Base-by-base conservation (phyloP, 2,888 invertebrate genomes). In the Cataglyphis livida region DNA sequence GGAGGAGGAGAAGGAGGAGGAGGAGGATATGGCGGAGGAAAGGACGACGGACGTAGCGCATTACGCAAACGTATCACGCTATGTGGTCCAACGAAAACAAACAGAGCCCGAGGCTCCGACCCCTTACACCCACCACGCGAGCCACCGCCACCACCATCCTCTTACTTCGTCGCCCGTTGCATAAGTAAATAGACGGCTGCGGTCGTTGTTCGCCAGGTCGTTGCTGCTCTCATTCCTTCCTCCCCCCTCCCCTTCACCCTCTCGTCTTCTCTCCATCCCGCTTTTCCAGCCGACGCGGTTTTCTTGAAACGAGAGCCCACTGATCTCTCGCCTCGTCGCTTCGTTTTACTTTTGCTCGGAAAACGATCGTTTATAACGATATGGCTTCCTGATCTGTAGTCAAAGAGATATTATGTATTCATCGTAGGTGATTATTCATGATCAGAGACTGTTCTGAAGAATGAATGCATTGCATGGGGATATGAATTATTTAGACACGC, bases 21-120 rank as follows among this genome's bases (percentile, higher is more conserved):
- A 57, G 84, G 88, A 88, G 87, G 81, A 84, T 84, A 85, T 85
- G 81, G 86, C 76, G 82, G 84, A 86, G 87, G 73, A 89, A 85
- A 88, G 90, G 90, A 90, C 89, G 88, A 89, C 90, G 91, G 93
- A 93, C 92, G 91, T 89, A 90, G 92, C 91, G 92, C 92, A 94
- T 94, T 94, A 94, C 93, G 93, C 94, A 94, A 94, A 94, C 93
- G 93, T 94, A 94, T 94, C 93, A 93, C 94, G 94, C 93, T 94
- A 94, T 94, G 93, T 94, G 92, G 93, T 93, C 93, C 94, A 94
- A 93, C 92, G 93, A 93, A 94, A 94, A 93, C 94, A 94, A 94
- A 94, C 93, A 94, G 92, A 92, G 92, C 91, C 92, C 86, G 89
- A 89, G 90, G 88, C 84, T 88, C 86, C 89, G 90, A 90, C 89